Percentiles rank a stretch among this genome's conserved stretches.
Conservation (phyloP, 2,888 invertebrate species). For the Hoplodrina ambigua region DNA sequence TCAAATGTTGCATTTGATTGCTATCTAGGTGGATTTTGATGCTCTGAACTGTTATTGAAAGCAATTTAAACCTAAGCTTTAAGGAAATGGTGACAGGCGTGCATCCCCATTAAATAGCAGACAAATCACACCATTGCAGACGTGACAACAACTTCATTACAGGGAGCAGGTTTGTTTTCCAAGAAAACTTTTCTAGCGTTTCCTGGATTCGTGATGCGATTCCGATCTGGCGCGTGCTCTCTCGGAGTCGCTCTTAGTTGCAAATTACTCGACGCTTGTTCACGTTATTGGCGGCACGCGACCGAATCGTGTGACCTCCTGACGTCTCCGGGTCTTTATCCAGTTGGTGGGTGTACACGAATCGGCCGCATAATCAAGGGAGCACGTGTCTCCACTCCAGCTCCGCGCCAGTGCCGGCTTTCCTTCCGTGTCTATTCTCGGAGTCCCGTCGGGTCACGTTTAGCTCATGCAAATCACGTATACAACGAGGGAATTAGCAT, state of each 20-base stretch:
- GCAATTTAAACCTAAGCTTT: neutral
- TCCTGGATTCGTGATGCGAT: constrained; percentile 83
- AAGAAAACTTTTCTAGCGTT: constrained; percentile 73
- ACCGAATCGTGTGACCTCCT: constrained; percentile 76
- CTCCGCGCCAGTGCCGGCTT: constrained; percentile 80
- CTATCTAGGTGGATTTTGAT: constrained; percentile 5
- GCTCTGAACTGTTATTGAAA: constrained; percentile 9
- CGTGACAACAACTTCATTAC: constrained; percentile 77
- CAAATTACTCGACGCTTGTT: constrained; percentile 77
- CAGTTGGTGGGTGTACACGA: constrained; percentile 62
- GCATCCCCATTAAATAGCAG: constrained; percentile 32
- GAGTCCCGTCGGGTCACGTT: constrained; percentile 83
- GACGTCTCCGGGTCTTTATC: constrained; percentile 63
- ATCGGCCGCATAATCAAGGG: constrained; percentile 71
- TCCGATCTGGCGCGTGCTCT: constrained; percentile 80
- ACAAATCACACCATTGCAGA: constrained; percentile 55
- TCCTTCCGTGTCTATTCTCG: constrained; percentile 89
- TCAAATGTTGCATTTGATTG: constrained; percentile 24
- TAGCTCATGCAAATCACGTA: constrained; percentile 84
- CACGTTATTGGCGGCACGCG: constrained; percentile 75
- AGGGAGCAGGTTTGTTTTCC: constrained; percentile 72
- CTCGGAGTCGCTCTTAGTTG: constrained; percentile 71
- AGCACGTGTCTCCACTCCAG: constrained; percentile 83
- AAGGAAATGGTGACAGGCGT: constrained; percentile 31
- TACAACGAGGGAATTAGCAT: constrained; percentile 83